Base-by-base conservation (phyloP, 2,113 vertebrate species). In the Progne subis region DNA sequence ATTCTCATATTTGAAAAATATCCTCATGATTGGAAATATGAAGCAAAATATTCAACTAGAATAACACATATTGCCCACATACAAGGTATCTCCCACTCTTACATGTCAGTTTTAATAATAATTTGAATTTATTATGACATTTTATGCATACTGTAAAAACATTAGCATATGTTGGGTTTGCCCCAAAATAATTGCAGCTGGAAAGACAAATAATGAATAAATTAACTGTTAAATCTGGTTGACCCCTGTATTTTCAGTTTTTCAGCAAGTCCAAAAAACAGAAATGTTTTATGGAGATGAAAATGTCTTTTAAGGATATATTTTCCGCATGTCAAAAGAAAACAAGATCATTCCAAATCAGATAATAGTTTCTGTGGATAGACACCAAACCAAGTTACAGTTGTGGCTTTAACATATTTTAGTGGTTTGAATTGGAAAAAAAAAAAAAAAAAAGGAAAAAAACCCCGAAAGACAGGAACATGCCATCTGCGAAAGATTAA, bases 121-220 rank as follows among this genome's bases (percentile, higher is more conserved):
- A 88, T 72, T 76, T 77, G 29, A 63, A 90, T 91, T 61, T 90
- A 90, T 92, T 74, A 56, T 70, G 55, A 65, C 55, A 52, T 75
- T 81, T 87, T 68, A 65, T 34, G 21, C 67, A 55, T 69, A 28
- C 5, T 70, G 60, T 88, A 90, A 92, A 83, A 52, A 64, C 46
- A 85, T 49, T 55, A 71, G 69, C 82, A 80, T 80, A 77, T 10
- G 14, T 34, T 41, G 26, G 63, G 26, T 86, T 95, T 94, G 32
- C 63, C 84, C 55, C 82, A 72, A 77, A 88, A 37, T 70, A 76
- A 46, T 74, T 95, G 57, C 64, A 88, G 55, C 56, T 92, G 68
- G 63, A 92, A 95, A 92, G 87, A 88, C 15, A 92, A 82, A 87
- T 47, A 93, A 46, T 47, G 79, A 86, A 82, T 47, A 44, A 80